phyloP scores from a whole-genome alignment of 2,888 invertebrate species.

The Epistrophe eligans region DNA sequence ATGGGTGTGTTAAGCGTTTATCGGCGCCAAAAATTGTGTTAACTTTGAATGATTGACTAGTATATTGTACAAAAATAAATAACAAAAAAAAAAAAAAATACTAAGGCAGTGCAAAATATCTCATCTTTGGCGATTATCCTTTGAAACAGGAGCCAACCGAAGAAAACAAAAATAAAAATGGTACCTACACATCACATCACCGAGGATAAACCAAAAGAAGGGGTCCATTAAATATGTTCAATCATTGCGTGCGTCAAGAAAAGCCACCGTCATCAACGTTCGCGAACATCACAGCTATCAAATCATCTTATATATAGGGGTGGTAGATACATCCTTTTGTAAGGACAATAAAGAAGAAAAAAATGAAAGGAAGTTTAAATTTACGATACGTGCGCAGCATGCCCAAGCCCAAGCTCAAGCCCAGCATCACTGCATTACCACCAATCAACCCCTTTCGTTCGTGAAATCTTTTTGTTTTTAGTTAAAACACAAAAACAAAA shows the following conservation, averaged over 20 bases:
- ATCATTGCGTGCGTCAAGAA: conserved; percentile 70
- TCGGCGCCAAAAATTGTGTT: conserved; percentile 64
- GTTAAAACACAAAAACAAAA: not conserved
- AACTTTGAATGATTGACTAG: conserved; percentile 72
- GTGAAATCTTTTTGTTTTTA: conserved; percentile 47
- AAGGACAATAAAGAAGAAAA: conserved; percentile 7
- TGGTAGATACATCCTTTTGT: not conserved
- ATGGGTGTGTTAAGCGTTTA: conserved; percentile 66
- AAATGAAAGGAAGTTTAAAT: conserved; percentile 35
- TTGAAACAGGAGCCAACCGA: conserved; percentile 21
- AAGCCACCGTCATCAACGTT: conserved; percentile 64
- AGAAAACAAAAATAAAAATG: not conserved
- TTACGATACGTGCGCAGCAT: conserved; percentile 65
- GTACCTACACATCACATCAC: not conserved
- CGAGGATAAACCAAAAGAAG: conserved; percentile 67
- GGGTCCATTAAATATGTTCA: conserved; percentile 72
- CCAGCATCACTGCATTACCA: conserved; percentile 45
- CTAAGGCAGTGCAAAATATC: not conserved
- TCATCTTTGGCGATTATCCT: conserved; percentile 48
- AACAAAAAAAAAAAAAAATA: not conserved
- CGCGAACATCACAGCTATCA: conserved; percentile 50
- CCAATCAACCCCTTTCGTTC: conserved; percentile 64
- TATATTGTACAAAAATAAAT: too few species aligned
- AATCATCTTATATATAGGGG: conserved; percentile 4
- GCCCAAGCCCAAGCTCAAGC: conserved; percentile 14